Evolutionary conservation across 92 coral and sea anemone species (phyloP).

Genomic region (Virgularia gustaviana): DNA sequence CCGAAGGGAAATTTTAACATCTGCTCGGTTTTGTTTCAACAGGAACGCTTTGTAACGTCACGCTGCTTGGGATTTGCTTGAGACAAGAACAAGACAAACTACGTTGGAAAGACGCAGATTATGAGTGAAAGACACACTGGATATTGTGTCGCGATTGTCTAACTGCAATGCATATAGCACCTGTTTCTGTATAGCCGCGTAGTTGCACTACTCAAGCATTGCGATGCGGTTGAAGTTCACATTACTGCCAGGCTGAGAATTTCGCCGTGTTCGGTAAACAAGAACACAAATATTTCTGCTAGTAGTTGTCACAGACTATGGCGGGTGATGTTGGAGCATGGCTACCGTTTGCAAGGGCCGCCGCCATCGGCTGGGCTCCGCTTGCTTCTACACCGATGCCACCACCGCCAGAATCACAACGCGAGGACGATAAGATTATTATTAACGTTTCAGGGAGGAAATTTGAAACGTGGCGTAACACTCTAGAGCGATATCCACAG

Average conservation of each 20-base stretch:
- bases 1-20: no score
- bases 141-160: no score
- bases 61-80: no score
- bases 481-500: constrained; percentile 96
- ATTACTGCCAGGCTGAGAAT: background rate
- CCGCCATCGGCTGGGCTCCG: constrained; percentile 99
- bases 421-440: constrained; percentile 90
- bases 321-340: constrained; percentile 99
- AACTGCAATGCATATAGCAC: no score
- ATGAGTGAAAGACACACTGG: no score
- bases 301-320: constrained; percentile 61
- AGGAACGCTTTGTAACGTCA: no score
- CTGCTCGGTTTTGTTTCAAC: no score
- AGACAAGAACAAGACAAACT: no score
- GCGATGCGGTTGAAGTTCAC: constrained; percentile 12
- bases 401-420: constrained; percentile 90
- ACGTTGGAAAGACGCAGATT: no score
- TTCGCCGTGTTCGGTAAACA: no score
- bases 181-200: constrained; percentile 12
- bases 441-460: constrained; percentile 98
- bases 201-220: constrained; percentile 30
- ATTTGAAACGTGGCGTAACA: constrained; percentile 98
- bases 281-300: no score
- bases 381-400: constrained; percentile 98
- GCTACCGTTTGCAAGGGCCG: constrained; percentile 99